A percentile compares a stretch with the other conserved stretches of the same genome.
phyloP scores from a whole-genome alignment of 1,140 invertebrate genomes.

The Drosophila orena region DNA sequence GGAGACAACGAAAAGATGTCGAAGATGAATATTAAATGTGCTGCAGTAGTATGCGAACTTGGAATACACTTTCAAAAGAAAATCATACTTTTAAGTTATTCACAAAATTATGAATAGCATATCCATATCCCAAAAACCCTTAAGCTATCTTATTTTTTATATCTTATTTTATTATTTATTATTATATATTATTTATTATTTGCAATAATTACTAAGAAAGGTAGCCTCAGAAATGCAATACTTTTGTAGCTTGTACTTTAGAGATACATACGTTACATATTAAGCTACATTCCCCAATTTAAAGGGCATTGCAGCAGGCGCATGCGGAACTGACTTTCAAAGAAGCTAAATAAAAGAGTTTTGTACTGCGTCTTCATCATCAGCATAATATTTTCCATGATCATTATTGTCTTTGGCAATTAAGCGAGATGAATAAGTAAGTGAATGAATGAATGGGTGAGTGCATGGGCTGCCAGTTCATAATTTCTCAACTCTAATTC shows the following conservation, averaged over 20 bases:
- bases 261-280: no score
- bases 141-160: no score
- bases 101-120: no score
- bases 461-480: slow-evolving; percentile 44
- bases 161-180: no score
- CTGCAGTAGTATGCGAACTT: neutral
- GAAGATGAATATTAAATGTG: slow-evolving; percentile 29
- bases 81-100: neutral
- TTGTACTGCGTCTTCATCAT: slow-evolving; percentile 56
- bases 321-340: slow-evolving; percentile 46
- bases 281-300: neutral
- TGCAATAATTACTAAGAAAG: no score
- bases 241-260: neutral
- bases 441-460: slow-evolving; percentile 42
- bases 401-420: slow-evolving; percentile 58
- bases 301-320: slow-evolving; percentile 10
- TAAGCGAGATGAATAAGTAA: slow-evolving; percentile 64
- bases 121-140: no score
- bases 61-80: slow-evolving; percentile 6
- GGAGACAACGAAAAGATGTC: slow-evolving; percentile 35
- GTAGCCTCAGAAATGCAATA: neutral
- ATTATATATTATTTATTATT: no score
- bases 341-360: slow-evolving; percentile 61
- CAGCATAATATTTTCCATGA: slow-evolving; percentile 26
- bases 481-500: slow-evolving; percentile 77